Percentiles rank a stretch among this genome's conserved stretches.
Conservation (phyloP, 2,797 vertebrate genomes). For the Heteromormyrus szaboi region DNA sequence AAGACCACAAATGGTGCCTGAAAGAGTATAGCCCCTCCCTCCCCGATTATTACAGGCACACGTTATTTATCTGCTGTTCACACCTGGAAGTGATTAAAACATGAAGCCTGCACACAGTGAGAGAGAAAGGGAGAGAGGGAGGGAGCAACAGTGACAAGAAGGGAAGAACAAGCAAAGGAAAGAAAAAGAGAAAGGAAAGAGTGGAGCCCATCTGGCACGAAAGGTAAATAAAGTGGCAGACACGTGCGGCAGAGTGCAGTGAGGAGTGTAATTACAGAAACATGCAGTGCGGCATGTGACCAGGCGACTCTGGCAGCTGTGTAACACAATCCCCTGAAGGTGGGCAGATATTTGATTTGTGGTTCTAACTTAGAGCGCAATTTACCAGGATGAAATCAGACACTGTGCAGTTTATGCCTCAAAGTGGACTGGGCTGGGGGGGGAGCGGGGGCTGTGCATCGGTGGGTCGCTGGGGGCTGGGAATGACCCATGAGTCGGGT, state of each 20-base stretch:
- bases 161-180: constrained; percentile 1
- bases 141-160: constrained; percentile 19
- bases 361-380: constrained; percentile 25
- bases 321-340: constrained; percentile 24
- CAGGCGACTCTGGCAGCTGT: background rate
- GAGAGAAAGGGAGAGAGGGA: constrained; percentile 10
- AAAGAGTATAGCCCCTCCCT: background rate
- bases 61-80: constrained; percentile 56
- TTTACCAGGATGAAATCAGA: constrained; percentile 12
- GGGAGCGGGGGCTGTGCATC: background rate
- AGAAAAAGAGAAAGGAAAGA: constrained; percentile 15
- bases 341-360: constrained; percentile 33
- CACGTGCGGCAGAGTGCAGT: background rate
- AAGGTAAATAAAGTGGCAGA: background rate
- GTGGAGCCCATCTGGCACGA: constrained; percentile 14
- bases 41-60: background rate
- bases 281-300: background rate
- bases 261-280: background rate
- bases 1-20: background rate
- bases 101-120: constrained; percentile 41
- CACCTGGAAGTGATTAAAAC: constrained; percentile 64
- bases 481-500: constrained; percentile 23
- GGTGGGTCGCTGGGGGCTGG: constrained; percentile 16
- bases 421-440: constrained; percentile 6
- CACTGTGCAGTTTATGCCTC: constrained; percentile 24